A percentile compares a stretch with the other conserved stretches of the same genome.
phyloP scores from a whole-genome alignment of 2,888 invertebrate species.

The Imbricaverruca yamaguchii region DNA sequence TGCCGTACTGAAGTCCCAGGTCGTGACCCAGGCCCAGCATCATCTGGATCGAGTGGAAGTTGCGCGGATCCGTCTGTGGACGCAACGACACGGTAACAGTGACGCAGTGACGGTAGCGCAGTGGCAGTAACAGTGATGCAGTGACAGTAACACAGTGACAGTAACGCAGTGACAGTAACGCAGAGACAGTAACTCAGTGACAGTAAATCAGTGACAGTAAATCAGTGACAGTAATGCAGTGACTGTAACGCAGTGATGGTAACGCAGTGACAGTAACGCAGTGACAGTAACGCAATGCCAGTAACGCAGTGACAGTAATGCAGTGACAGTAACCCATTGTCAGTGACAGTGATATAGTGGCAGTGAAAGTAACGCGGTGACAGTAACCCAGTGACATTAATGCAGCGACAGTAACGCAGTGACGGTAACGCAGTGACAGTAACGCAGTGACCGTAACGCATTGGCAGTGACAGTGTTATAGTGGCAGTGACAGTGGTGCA shows the following conservation, averaged over 20 bases:
- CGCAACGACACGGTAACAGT: background rate
- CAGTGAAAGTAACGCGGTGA: too few species aligned
- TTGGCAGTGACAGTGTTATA: too few species aligned
- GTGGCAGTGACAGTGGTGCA: background rate
- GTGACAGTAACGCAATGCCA: too few species aligned
- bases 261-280: too few species aligned
- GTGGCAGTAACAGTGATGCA: background rate
- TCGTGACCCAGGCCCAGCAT: constrained; percentile 35
- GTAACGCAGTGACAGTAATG: background rate
- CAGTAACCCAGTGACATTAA: too few species aligned
- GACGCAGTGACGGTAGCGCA: background rate
- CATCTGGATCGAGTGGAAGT: constrained; percentile 35
- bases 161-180: too few species aligned
- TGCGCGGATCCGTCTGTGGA: constrained; percentile 8
- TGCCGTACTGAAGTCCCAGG: constrained; percentile 26
- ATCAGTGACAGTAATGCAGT: too few species aligned
- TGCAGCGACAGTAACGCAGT: too few species aligned
- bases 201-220: too few species aligned
- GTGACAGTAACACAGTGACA: background rate
- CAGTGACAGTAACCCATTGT: background rate
- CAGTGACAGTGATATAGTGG: background rate
- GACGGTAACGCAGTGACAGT: constrained; percentile 15
- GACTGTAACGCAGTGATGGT: too few species aligned
- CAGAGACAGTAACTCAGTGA: too few species aligned
- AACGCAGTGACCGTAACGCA: background rate